phyloP scores from a whole-genome alignment of 2,113 vertebrate species.

The Ceuthmochares aereus region DNA sequence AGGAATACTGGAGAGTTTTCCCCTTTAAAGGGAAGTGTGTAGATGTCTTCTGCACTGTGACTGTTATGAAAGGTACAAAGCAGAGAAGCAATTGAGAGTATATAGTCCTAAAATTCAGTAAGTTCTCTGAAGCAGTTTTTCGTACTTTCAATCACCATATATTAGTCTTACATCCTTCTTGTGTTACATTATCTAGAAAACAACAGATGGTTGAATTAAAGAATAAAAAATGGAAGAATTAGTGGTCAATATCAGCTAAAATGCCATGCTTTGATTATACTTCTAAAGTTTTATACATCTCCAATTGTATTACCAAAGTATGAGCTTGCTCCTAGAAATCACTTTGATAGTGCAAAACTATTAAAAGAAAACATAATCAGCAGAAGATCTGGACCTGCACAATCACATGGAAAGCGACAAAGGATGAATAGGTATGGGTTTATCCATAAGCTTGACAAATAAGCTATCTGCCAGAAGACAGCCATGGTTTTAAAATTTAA shows the following conservation, averaged over 20 bases:
- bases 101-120: neutral
- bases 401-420: neutral
- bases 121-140: neutral
- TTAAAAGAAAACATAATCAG: neutral
- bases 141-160: neutral
- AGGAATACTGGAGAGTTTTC: neutral
- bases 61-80: neutral
- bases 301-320: neutral
- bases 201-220: conserved; percentile 13
- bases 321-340: neutral
- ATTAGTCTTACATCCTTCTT: neutral
- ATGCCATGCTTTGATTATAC: neutral
- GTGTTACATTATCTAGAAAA: neutral
- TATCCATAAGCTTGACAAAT: neutral
- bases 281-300: neutral
- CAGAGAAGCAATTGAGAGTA: neutral
- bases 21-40: neutral
- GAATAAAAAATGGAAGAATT: neutral
- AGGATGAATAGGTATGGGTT: neutral
- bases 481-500: neutral
- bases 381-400: neutral
- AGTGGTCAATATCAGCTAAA: neutral
- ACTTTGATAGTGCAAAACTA: neutral
- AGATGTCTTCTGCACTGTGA: neutral
- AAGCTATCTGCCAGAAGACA: neutral